Percentiles rank a stretch among this genome's conserved stretches.
Conservation (phyloP, 2,113 vertebrate genomes). For the Aviceda subcristata region DNA sequence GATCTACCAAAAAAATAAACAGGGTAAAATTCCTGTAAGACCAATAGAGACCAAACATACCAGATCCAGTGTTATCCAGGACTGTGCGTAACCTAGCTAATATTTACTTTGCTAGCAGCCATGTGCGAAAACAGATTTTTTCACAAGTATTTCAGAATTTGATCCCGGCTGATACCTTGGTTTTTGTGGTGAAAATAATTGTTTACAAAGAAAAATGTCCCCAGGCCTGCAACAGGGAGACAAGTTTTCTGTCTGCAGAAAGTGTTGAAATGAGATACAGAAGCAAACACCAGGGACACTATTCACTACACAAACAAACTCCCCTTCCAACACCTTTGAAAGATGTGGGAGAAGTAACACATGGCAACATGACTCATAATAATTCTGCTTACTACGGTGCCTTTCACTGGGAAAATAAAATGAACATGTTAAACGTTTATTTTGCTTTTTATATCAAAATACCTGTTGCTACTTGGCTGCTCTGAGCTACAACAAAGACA, state of each 20-base stretch:
- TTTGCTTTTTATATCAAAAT: neutral
- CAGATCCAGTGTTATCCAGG: neutral
- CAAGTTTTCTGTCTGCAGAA: neutral
- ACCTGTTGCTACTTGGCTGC: neutral
- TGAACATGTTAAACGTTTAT: neutral
- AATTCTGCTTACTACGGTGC: neutral
- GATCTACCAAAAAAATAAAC: neutral
- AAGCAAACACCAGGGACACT: slow-evolving; percentile 19
- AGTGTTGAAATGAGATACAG: slow-evolving; percentile 8
- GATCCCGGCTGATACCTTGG: neutral
- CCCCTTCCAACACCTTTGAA: slow-evolving; percentile 26
- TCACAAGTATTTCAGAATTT: slow-evolving; percentile 41
- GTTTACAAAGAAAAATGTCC: slow-evolving; percentile 24
- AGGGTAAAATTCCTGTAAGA: neutral
- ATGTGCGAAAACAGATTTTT: slow-evolving; percentile 37
- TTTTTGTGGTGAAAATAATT: slow-evolving; percentile 7
- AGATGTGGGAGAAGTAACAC: slow-evolving; percentile 12
- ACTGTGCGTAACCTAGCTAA: neutral
- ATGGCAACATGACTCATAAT: neutral
- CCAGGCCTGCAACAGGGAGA: neutral
- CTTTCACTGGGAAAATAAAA: slow-evolving; percentile 12
- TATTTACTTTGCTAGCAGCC: slow-evolving; percentile 22
- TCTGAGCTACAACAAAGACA: neutral
- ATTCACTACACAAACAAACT: slow-evolving; percentile 17
- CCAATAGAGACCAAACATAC: neutral